Evolutionary conservation across 2,113 vertebrate species (phyloP), one percentile per base, ranked within the genome.

Genomic region (Saccopteryx leptura): DNA sequence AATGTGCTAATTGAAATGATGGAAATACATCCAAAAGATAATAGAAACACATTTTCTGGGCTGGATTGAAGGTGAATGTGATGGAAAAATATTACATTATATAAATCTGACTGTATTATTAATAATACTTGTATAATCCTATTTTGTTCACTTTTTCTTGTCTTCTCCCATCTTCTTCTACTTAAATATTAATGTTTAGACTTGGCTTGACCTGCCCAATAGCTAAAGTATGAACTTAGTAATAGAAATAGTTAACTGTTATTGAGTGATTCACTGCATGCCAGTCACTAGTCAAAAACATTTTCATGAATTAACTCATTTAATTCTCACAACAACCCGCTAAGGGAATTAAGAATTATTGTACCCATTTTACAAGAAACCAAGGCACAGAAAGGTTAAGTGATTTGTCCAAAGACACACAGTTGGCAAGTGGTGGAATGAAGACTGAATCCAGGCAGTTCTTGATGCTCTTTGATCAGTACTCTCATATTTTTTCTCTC

Each of bases 121-220:
- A 75, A 50, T 31, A n/a, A 5, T 60, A 72, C 14, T 83, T 72
- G 4, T 78, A 66, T 50, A 65, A 90, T 86, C 14, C 61, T 61
- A 69, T 63, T 66, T 90, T 90, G 61, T 60, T 90, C 24, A 68
- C n/a, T 11, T 75, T 82, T 72, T 85, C 46, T 78, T 79, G 24
- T 84, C 11, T 56, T 63, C 26, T 76, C 24, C 23, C 17, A 52
- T 80, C n/a, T 60, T 85, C 31, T 23, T 23, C 18, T 61, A 78
- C 46, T 82, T 54, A 56, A 18, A 88, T 61, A 63, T 88, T 94
- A 88, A 31, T 85, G 60, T 83, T 28, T 56, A 28, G 17, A 48
- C 18, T 21, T 63, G 21, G 9, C 18, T 82, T 81, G 46, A 1
- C 24, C 75, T 63, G 39, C 31, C 58, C 10, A 66, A 68, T 28